Evolutionary conservation across 2,888 invertebrate genomes (phyloP).

Genomic region (Oasisia sp.): DNA sequence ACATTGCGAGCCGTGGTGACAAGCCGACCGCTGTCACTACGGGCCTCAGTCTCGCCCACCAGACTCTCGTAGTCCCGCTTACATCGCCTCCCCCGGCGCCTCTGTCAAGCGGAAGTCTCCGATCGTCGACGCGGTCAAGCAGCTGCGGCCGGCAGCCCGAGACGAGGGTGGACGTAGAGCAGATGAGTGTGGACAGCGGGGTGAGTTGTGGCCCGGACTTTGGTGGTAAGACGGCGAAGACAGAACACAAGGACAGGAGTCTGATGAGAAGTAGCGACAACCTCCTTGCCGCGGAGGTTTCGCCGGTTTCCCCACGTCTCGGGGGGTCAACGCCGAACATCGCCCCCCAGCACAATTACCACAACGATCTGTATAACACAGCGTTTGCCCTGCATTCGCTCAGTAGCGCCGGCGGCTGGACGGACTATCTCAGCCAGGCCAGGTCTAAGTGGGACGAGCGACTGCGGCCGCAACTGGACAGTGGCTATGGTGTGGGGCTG

Average conservation of each 20-base stretch:
- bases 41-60: neutral
- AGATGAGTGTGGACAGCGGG: neutral
- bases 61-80: neutral
- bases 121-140: neutral
- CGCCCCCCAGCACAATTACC: neutral
- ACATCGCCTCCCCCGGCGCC: neutral
- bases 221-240: neutral
- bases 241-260: neutral
- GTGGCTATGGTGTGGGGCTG: neutral
- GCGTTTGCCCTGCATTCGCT: neutral
- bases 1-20: neutral
- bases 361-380: neutral
- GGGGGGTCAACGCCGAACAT: neutral
- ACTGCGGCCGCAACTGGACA: neutral
- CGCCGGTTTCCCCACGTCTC: neutral
- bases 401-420: neutral
- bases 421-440: neutral
- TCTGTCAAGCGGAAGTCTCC: neutral
- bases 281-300: neutral
- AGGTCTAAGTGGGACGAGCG: neutral
- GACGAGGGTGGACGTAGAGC: neutral
- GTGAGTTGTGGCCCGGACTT: neutral
- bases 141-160: neutral
- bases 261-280: neutral
- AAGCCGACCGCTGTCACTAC: neutral